Evolutionary conservation across 2,888 invertebrate species (phyloP).

Genomic region (Hirtodrosophila histrioides): DNA sequence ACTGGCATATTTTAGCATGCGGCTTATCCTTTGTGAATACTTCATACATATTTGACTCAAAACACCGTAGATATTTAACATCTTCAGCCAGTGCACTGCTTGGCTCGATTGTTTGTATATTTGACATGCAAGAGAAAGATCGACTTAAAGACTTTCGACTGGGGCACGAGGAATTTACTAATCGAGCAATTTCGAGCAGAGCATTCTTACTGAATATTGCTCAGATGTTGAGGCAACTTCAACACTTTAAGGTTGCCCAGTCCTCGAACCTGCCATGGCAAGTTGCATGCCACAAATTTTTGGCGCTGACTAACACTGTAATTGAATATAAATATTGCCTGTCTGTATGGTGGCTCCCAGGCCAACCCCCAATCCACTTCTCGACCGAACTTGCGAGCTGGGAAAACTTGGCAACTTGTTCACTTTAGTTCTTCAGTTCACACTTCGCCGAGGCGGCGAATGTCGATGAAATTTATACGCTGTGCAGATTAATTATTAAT

Average conservation of each 20-base stretch:
- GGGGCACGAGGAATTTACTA: no score
- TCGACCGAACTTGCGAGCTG: neutral
- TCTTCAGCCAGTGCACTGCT: no score
- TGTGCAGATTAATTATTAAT: constrained; percentile 66
- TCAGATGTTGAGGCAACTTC: neutral
- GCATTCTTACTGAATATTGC: no score
- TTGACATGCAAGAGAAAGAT: no score
- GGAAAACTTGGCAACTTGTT: constrained; percentile 46
- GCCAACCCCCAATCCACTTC: neutral
- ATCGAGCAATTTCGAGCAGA: no score
- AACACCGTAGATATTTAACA: no score
- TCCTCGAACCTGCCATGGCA: constrained; percentile 1
- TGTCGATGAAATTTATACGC: constrained; percentile 66
- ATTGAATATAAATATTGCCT: constrained; percentile 63
- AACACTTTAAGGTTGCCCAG: constrained; percentile 13
- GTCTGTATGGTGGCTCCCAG: constrained; percentile 15
- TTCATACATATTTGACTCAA: no score
- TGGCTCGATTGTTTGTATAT: no score
- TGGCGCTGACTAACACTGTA: constrained; percentile 44
- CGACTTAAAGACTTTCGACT: no score
- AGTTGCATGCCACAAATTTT: constrained; percentile 27
- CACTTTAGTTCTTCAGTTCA: constrained; percentile 43
- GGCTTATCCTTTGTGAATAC: no score
- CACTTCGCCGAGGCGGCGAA: constrained; percentile 34
- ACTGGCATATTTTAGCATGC: no score